Evolutionary conservation across 2,888 invertebrate genomes (phyloP), one percentile per base, ranked within the genome.

Genomic region (Bedellia somnulentella): DNA sequence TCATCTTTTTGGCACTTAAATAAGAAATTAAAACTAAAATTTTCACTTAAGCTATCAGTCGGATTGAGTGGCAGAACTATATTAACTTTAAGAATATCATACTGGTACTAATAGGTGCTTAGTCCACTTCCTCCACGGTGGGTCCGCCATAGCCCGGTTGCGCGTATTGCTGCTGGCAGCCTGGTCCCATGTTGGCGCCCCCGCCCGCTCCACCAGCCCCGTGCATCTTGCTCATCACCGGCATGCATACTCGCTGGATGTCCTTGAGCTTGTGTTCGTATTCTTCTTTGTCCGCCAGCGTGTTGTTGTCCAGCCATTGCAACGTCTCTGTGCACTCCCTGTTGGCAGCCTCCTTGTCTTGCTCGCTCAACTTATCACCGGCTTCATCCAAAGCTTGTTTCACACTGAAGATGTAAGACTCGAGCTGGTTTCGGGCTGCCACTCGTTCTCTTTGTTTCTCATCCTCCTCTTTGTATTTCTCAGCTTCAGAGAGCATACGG

Each of bases 401-500:
- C 27, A 85, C 82, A 36, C 77, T 77, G 54, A 85, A 88, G 12
- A 81, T 77, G 54, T 88, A 89, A 18, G 79, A 60, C 52, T 88
- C 90, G 28, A 91, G 66, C 34, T 80, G 77, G 56, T 91, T 91
- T 36, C 87, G 82, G 13, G 85, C 80, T 0, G 78, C 50, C 9
- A 90, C 80, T 24, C 83, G 75, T 36, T 86, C 82, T 5, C 81
- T 71, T 40, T 86, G 85, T 33, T 79, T 78, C 29, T 84, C 82
- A 46, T 89, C 88, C 47, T 88, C 87, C 22, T 83, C 86, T 29
- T 81, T 80, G 54, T 85, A 89, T 25, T 70, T 75, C 45, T 89
- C 88, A 0, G 89, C 88, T 37, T 89, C 87, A 2, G 78, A 58
- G 24, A 89, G 57, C 89, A 89, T 90, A 37, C 84, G 78, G 35